These are phyloP conservation scores for Scaptomyza parva DNA, from an alignment of 2,888 invertebrate species.

Conservation along the genomic window DNA sequence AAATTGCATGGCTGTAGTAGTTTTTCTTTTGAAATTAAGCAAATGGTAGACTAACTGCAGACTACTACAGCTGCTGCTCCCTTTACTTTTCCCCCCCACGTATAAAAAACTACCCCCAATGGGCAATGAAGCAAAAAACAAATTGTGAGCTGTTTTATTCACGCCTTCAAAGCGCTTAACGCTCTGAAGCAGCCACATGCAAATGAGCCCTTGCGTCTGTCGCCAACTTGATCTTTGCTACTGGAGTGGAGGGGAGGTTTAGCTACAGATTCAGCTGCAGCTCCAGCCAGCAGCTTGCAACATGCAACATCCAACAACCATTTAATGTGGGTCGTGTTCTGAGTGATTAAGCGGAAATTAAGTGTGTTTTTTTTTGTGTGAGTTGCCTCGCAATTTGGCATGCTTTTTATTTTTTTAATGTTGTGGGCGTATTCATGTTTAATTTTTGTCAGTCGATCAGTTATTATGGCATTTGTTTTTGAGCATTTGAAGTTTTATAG, in stretches of 20 bases:
- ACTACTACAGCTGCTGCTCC: constrained; percentile 18
- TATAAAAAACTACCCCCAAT: background rate
- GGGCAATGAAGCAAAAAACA: constrained; percentile 61
- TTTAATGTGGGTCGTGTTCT: constrained; percentile 68
- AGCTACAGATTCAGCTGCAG: constrained; percentile 59
- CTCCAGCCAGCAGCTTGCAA: constrained; percentile 5
- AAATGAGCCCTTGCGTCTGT: constrained; percentile 79
- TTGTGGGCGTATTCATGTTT: constrained; percentile 9
- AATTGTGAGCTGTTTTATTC: constrained; percentile 52
- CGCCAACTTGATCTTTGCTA: constrained; percentile 25
- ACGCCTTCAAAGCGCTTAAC: constrained; percentile 77
- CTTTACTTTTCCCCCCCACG: background rate
- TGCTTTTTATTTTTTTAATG: constrained; percentile 44
- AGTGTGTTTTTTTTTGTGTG: constrained; percentile 51
- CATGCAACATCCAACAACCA: constrained; percentile 27
- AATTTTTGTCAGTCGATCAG: constrained; percentile 33
- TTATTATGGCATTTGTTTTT: constrained; percentile 7
- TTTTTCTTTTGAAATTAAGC: constrained; percentile 58
- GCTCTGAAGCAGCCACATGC: constrained; percentile 75
- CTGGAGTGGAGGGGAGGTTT: constrained; percentile 14
- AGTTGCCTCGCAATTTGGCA: constrained; percentile 58
- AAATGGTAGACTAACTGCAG: constrained; percentile 27
- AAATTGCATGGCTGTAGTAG: constrained; percentile 46
- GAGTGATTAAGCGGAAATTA: constrained; percentile 77
- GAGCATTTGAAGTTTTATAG: no score